phyloP scores from a whole-genome alignment of 2,888 invertebrate genomes.

The Schizaphis graminum region DNA sequence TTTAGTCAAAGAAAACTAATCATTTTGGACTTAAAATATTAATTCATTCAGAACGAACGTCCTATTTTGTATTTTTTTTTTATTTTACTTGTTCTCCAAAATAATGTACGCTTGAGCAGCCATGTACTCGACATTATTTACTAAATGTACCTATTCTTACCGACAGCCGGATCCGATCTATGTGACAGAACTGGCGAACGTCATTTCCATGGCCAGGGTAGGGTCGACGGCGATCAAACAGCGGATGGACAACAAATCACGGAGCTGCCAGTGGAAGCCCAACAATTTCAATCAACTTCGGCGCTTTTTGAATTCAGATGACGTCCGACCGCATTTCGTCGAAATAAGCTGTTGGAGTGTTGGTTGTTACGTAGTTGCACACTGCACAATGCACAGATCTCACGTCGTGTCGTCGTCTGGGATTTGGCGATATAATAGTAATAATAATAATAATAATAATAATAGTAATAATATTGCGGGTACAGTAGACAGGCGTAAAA shows the following conservation, averaged over 20 bases:
- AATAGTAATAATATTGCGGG: background rate
- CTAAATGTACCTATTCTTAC: background rate
- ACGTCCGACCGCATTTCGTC: background rate
- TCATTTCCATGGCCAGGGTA: background rate
- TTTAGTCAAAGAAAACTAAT: background rate
- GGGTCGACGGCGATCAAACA: background rate
- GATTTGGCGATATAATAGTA: background rate
- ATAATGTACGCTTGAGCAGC: background rate
- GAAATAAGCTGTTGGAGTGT: background rate
- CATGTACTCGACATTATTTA: background rate
- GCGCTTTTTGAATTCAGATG: background rate
- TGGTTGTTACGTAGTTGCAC: background rate
- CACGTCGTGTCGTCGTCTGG: background rate
- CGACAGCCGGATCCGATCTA: background rate
- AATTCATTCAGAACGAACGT: background rate
- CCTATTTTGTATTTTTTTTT: background rate
- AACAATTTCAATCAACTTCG: background rate
- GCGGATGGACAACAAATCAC: background rate
- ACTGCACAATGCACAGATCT: background rate
- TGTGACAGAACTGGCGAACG: slow-evolving; percentile 36
- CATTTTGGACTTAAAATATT: background rate
- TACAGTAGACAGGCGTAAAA: background rate
- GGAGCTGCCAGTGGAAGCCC: too few relatives aligned
- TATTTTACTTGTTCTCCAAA: background rate
- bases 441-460: slow-evolving; percentile 9